A percentile compares a stretch with the other conserved stretches of the same genome.
Conservation (phyloP, 2,113 vertebrate genomes). For the Misgurnus mizolepis region DNA sequence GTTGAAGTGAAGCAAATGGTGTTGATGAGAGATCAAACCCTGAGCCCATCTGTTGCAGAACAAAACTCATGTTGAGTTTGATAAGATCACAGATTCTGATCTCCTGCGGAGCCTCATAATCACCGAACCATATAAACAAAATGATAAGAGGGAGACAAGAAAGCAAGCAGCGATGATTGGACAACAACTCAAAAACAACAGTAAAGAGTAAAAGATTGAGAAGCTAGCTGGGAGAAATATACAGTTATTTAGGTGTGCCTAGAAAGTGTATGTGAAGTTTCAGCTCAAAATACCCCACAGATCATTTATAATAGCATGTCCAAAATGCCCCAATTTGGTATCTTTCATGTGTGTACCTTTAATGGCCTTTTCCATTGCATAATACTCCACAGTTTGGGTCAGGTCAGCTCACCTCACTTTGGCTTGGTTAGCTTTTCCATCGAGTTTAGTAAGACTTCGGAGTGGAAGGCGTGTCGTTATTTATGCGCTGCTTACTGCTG, state of each 20-base stretch:
- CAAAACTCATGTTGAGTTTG: conserved; percentile 15
- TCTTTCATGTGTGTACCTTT: no score
- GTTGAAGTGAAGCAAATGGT: conserved; percentile 24
- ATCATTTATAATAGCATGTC: no score
- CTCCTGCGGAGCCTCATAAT: conserved; percentile 21
- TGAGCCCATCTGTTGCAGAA: conserved; percentile 47
- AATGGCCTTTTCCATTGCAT: no score
- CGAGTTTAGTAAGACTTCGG: no score
- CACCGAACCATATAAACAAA: conserved; percentile 49
- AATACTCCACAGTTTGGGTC: no score
- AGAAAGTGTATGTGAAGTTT: no score
- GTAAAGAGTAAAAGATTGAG: background rate
- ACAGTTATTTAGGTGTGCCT: background rate
- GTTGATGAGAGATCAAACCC: conserved; percentile 7
- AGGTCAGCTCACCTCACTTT: no score
- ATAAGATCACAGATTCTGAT: conserved; percentile 26
- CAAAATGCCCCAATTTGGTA: no score
- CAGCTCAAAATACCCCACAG: no score
- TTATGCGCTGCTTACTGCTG: no score
- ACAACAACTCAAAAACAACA: background rate
- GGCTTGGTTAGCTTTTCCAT: no score
- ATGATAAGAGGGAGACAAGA: conserved; percentile 43
- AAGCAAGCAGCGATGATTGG: background rate
- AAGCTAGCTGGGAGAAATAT: background rate
- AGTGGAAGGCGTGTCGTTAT: no score